Percentiles rank a stretch among this genome's conserved stretches.
Conservation (phyloP, 2,888 invertebrate genomes). For the Epinotia ramella region DNA sequence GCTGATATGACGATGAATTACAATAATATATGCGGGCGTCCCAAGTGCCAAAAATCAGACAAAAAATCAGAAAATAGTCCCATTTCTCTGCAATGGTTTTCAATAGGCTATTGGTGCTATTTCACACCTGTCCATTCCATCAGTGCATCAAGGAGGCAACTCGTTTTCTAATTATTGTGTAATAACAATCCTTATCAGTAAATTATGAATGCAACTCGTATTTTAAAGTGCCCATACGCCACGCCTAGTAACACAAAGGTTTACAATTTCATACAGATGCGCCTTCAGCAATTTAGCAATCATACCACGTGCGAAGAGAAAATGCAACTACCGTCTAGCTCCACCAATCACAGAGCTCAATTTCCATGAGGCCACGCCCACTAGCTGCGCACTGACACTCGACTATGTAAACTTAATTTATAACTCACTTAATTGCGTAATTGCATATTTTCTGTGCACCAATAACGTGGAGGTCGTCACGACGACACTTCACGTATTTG, state of each 20-base stretch:
- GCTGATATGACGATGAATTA: too few species aligned
- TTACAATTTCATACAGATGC: slow-evolving; percentile 26
- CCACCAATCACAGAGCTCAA: slow-evolving; percentile 68
- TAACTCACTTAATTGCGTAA: slow-evolving; percentile 42
- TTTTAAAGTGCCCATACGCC: neutral
- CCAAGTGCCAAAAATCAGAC: too few species aligned
- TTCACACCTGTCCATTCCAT: too few species aligned
- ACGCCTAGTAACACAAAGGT: neutral
- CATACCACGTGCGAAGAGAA: slow-evolving; percentile 69
- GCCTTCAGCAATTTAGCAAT: slow-evolving; percentile 61
- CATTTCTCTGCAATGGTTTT: too few species aligned
- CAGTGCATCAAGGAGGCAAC: too few species aligned
- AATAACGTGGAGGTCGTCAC: slow-evolving; percentile 45
- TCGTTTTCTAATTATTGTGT: too few species aligned
- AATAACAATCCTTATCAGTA: too few species aligned
- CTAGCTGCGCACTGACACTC: slow-evolving; percentile 59
- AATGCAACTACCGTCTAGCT: slow-evolving; percentile 74
- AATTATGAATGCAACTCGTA: neutral
- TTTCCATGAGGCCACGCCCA: slow-evolving; percentile 74
- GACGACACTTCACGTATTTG: slow-evolving; percentile 40
- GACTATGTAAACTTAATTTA: slow-evolving; percentile 43
- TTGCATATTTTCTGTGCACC: slow-evolving; percentile 44
- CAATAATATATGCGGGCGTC: too few species aligned
- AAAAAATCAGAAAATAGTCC: too few species aligned
- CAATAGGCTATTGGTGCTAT: too few species aligned